phyloP scores from a whole-genome alignment of 2,113 vertebrate species.

The Cariama cristata region DNA sequence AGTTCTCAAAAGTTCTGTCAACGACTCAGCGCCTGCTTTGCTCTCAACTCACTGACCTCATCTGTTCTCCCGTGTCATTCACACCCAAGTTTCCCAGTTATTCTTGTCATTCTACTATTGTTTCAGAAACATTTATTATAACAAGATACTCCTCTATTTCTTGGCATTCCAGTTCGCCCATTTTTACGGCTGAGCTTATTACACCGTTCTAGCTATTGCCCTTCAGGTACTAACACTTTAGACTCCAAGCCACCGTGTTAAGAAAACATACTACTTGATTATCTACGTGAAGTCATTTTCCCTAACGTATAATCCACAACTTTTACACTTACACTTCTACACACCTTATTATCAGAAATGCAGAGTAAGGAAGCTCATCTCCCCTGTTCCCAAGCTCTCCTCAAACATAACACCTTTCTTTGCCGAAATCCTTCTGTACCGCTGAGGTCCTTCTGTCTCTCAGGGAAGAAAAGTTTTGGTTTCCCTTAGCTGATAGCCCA shows the following conservation, averaged over 20 bases:
- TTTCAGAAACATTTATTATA: not conserved
- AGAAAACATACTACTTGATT: not conserved
- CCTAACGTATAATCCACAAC: not conserved
- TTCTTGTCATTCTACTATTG: not conserved
- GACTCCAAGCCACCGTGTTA: not conserved
- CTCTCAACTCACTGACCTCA: not conserved
- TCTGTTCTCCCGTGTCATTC: not conserved
- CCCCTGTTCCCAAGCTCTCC: not conserved
- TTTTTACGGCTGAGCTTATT: not conserved
- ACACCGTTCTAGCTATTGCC: not conserved
- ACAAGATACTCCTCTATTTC: not conserved
- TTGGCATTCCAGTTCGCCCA: not conserved
- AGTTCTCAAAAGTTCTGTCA: not conserved
- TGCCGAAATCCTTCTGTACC: not conserved
- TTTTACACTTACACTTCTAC: not conserved
- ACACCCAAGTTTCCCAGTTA: conserved; percentile 13
- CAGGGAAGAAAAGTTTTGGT: not conserved
- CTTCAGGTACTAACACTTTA: not conserved
- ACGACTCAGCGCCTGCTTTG: not conserved
- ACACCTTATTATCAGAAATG: not conserved
- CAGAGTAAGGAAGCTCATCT: not conserved
- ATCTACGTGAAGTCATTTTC: not conserved
- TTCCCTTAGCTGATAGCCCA: not conserved
- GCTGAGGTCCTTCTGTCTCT: not conserved
- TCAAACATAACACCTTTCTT: rapidly evolving